These are phyloP conservation scores for Anthoscopus minutus DNA, from an alignment of 2,113 vertebrate genomes.

Conservation along the genomic window DNA sequence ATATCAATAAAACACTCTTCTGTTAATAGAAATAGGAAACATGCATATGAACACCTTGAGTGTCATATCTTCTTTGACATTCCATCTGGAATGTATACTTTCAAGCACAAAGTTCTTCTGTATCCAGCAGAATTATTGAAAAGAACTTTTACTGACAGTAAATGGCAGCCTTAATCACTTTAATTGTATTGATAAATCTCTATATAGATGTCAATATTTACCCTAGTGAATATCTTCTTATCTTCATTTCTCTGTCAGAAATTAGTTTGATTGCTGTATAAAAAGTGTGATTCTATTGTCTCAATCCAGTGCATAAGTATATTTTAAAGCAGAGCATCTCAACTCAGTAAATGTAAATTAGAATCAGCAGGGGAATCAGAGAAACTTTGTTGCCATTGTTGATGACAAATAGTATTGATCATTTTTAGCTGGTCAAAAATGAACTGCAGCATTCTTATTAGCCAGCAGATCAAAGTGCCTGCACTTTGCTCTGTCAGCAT, in stretches of 20 bases:
- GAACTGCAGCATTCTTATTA: neutral
- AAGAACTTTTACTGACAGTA: conserved; percentile 1
- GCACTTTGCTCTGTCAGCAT: neutral
- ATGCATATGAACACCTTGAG: neutral
- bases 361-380: neutral
- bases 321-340: neutral
- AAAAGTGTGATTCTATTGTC: neutral
- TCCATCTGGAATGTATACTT: neutral
- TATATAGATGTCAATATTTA: conserved; percentile 4
- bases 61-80: neutral
- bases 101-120: neutral
- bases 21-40: neutral
- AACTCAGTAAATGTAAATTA: neutral
- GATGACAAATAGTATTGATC: neutral
- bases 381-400: neutral
- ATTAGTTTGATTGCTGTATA: neutral
- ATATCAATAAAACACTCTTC: neutral
- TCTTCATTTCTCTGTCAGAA: neutral
- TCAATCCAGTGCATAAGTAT: neutral
- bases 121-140: conserved; percentile 11
- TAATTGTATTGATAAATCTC: neutral
- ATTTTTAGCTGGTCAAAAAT: neutral
- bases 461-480: neutral
- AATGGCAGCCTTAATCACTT: conserved; percentile 10
- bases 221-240: neutral